Conservation (phyloP, 2,797 vertebrate species). For the Acanthurus lineatus region DNA sequence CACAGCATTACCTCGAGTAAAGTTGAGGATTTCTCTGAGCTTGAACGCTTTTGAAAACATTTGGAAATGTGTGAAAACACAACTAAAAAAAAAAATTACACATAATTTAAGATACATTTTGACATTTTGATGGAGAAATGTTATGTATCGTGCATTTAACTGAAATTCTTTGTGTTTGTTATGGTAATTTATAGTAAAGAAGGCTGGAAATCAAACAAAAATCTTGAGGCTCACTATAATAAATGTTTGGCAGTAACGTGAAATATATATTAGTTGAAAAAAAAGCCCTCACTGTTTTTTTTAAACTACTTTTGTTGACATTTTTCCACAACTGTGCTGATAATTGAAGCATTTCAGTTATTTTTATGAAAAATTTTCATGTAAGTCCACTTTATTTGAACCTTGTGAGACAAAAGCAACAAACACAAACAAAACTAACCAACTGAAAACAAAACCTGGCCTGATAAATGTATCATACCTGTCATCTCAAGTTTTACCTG, state of each 20-base stretch:
- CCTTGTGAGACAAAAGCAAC: neutral
- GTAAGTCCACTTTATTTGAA: neutral
- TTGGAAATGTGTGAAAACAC: no score
- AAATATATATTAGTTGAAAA: conserved; percentile 6
- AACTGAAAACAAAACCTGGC: neutral
- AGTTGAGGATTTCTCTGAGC: no score
- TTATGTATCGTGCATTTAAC: neutral
- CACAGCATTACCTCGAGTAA: no score
- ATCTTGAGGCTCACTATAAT: neutral
- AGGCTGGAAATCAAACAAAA: neutral
- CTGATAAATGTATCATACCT: neutral
- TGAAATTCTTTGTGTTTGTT: neutral
- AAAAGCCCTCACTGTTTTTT: neutral
- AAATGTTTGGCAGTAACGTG: neutral
- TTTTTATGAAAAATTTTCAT: neutral
- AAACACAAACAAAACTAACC: neutral
- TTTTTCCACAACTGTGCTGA: neutral
- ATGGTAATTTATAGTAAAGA: neutral
- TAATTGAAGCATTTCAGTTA: neutral
- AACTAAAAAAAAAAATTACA: no score
- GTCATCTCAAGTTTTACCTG: conserved; percentile 69
- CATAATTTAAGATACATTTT: no score
- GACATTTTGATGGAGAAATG: no score
- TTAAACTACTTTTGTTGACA: neutral
- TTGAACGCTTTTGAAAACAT: no score